Conservation (phyloP, 2,113 vertebrate genomes). For the Martes martes region DNA sequence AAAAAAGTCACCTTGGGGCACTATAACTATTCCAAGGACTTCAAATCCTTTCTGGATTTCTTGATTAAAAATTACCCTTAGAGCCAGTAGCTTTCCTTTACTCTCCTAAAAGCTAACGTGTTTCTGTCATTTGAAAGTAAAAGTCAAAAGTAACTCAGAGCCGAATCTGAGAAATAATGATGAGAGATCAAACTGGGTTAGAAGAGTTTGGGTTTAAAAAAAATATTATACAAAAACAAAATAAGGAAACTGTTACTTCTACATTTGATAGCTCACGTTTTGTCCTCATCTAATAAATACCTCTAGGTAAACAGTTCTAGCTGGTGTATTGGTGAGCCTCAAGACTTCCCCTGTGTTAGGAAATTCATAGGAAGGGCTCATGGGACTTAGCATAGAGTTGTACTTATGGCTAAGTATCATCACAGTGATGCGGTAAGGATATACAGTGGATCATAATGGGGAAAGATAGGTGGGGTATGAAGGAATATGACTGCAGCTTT, state of each 20-base stretch:
- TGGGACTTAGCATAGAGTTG: background rate
- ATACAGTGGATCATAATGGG: background rate
- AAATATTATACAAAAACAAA: background rate
- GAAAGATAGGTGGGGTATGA: background rate
- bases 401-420: background rate
- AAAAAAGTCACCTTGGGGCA: background rate
- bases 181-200: background rate
- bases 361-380: background rate
- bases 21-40: background rate
- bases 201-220: background rate
- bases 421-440: background rate
- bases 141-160: conserved; percentile 18
- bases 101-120: background rate
- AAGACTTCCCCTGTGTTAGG: background rate
- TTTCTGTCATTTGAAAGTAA: background rate
- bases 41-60: background rate
- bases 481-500: background rate
- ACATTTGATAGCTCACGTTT: background rate
- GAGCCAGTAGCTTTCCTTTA: background rate
- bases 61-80: background rate
- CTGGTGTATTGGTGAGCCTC: background rate
- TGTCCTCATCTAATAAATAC: background rate
- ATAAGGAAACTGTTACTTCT: background rate
- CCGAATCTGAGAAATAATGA: background rate
- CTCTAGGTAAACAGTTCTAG: background rate